Percentiles rank a stretch among this genome's conserved stretches.
Conservation (phyloP, 2,797 vertebrate species). For the Anguilla megastoma region DNA sequence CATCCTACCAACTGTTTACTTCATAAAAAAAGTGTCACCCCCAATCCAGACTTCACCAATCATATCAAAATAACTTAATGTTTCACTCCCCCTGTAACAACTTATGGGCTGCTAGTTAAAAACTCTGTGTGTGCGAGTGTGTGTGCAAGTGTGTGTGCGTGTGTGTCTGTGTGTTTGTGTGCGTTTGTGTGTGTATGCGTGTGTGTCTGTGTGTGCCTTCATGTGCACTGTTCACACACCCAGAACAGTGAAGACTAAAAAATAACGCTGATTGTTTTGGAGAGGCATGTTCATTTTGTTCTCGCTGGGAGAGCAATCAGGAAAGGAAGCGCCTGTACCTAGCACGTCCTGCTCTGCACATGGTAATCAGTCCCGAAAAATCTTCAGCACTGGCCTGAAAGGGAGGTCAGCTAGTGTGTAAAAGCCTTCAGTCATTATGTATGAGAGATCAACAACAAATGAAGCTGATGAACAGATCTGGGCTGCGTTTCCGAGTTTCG, state of each 20-base stretch:
- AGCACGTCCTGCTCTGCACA: too few species aligned
- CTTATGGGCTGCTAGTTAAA: background rate
- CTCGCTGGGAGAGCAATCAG: too few species aligned
- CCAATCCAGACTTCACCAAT: background rate
- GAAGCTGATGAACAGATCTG: background rate
- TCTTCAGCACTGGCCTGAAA: background rate
- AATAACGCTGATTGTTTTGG: too few species aligned
- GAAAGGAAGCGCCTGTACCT: too few species aligned
- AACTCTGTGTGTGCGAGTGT: background rate
- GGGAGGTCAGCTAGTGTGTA: background rate
- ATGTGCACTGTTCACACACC: background rate
- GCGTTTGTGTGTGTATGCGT: background rate
- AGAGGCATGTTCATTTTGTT: too few species aligned
- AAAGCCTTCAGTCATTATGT: background rate
- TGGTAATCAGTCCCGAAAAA: background rate
- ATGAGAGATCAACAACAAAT: background rate
- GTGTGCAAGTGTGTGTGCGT: conserved; percentile 17
- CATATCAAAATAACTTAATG: background rate
- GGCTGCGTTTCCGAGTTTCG: too few species aligned
- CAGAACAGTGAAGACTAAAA: background rate
- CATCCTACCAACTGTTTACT: background rate
- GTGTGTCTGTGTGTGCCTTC: too few species aligned
- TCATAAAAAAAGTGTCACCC: background rate
- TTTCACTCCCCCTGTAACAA: background rate
- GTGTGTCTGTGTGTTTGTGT: conserved; percentile 10